Evolutionary conservation across 2,113 vertebrate species (phyloP).

Genomic region (Castor canadensis): DNA sequence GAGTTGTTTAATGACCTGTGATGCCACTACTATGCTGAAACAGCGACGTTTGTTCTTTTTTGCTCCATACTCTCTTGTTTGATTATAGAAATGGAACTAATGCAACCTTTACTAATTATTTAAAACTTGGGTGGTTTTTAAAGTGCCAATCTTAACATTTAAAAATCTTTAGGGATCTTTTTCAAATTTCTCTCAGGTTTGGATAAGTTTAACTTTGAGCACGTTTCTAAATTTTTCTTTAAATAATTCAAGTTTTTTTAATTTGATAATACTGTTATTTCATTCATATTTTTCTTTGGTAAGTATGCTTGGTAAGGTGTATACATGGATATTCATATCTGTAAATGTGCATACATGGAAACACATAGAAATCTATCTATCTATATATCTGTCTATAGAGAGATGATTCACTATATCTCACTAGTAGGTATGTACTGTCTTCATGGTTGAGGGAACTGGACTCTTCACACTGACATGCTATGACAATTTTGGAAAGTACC

Average conservation of each 20-base stretch:
- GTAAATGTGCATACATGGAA: too few relatives aligned
- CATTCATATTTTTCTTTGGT: not conserved
- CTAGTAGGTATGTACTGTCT: not conserved
- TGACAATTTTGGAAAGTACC: not conserved
- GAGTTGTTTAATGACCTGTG: not conserved
- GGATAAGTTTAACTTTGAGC: not conserved
- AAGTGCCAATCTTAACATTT: not conserved
- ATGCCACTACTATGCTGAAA: not conserved
- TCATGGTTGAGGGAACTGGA: not conserved
- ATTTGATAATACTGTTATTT: not conserved
- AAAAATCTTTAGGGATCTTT: constrained; percentile 11
- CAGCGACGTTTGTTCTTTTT: not conserved
- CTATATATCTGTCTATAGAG: not conserved
- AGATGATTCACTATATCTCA: not conserved
- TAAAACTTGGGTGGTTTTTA: not conserved
- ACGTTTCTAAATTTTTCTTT: not conserved
- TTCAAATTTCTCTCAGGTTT: constrained; percentile 43
- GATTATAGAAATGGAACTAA: not conserved
- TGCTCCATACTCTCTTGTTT: not conserved
- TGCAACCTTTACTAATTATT: not conserved
- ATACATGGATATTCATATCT: not conserved
- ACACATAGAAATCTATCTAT: too few relatives aligned
- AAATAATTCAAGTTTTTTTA: not conserved
- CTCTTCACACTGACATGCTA: not conserved
- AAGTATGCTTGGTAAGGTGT: not conserved